These are phyloP conservation scores for Plotosus lineatus DNA, from an alignment of 2,113 vertebrate genomes.

Conservation along the genomic window DNA sequence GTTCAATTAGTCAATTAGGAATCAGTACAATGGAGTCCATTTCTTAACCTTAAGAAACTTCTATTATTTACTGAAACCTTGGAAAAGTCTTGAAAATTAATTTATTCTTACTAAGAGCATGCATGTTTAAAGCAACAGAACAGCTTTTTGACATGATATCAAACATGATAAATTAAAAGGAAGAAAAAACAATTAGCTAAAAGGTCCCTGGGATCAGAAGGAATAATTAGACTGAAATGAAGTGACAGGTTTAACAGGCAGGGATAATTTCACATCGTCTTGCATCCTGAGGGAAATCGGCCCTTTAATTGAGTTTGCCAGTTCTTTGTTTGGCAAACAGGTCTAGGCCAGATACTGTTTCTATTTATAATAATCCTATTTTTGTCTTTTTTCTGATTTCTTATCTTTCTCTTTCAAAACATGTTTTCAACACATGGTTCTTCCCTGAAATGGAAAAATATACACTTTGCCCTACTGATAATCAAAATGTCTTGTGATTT, in stretches of 20 bases:
- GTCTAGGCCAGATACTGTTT: conserved; percentile 57
- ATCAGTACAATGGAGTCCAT: not conserved
- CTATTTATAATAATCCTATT: conserved; percentile 55
- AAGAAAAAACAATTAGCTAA: conserved; percentile 70
- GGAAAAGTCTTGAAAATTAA: not conserved
- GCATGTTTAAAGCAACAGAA: conserved; percentile 57
- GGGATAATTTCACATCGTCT: conserved; percentile 70
- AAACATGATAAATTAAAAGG: conserved; percentile 52
- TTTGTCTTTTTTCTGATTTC: conserved; percentile 38
- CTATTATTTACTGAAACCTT: not conserved
- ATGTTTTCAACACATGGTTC: conserved; percentile 15
- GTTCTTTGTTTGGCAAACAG: conserved; percentile 72
- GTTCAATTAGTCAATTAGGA: no score
- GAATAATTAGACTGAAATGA: conserved; percentile 76
- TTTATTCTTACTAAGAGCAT: conserved; percentile 1
- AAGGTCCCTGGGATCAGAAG: conserved; percentile 71
- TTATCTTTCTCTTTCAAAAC: not conserved
- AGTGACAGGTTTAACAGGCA: conserved; percentile 76
- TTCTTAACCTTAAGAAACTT: not conserved
- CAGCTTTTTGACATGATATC: conserved; percentile 62
- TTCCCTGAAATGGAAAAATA: not conserved
- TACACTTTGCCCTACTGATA: conserved; percentile 20
- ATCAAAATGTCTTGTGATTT: conserved; percentile 58
- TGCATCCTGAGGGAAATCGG: conserved; percentile 71
- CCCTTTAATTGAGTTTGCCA: conserved; percentile 72